Evolutionary conservation across 1,140 invertebrate genomes (phyloP), one percentile per base, ranked within the genome.

Genomic region (Philaenus spumarius): DNA sequence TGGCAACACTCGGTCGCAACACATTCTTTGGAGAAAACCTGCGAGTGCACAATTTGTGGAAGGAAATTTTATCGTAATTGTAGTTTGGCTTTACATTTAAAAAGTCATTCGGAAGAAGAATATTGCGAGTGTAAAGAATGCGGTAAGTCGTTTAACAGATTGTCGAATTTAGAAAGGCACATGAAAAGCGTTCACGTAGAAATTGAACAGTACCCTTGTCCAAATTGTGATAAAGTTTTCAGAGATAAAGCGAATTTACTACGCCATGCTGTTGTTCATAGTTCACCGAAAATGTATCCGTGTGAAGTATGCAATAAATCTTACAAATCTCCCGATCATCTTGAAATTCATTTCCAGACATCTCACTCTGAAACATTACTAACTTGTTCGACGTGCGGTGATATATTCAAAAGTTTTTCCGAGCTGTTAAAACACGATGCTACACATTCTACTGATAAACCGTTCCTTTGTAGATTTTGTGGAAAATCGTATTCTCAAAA

Each of bases 51-150:
- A 30, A 61, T 66, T 14, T 66, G 64, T 30, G 64, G 64, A n/a
- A 37, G 64, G 4, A 64, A 63, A 46, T 67, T 67, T 26, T 63
- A 62, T 51, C 58, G 66, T n/a, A 67, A 67, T 22, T 67, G 66
- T 34, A 64, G 59, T 43, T 46, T 67, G 9, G 66, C 66, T 2
- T 22, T 67, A 37, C 66, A 67, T 37, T 43, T 67, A 50, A 67
- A 67, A 51, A 59, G 60, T n/a, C 66, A 67, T 45, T 62, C 63
- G 4, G 63, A 64, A 15, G 61, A 64, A 55, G 57, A 64, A 23
- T 59, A 59, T 23, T 64, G 62, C 12, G 53, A 56, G n/a, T 64
- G 62, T 58, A 56, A 58, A 19, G 51, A 62, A 34, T 64, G 62
- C 42, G 62, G 62, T 6, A 61, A 61, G 15, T 57, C 61, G 34